Evolutionary conservation across 2,888 invertebrate genomes (phyloP), one percentile per base, ranked within the genome.

Genomic region (Altica lythri): DNA sequence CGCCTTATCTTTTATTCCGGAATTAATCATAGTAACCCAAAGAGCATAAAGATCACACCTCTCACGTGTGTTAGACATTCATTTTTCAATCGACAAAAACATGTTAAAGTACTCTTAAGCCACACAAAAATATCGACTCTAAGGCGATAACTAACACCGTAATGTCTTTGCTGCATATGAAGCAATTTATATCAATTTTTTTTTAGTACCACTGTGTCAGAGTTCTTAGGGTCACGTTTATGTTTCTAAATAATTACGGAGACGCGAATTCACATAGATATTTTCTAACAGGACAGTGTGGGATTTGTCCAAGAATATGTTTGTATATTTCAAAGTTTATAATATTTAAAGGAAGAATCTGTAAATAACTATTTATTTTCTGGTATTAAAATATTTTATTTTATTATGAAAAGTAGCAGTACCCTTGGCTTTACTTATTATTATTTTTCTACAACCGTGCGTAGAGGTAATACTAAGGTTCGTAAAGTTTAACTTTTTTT

Each of bases 11-110:
- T 56, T 63, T 62, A 55, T 56, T 54, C 53, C 62, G 58, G 66
- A 68, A 74, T 74, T 72, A 74, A 74, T 73, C 73, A 74, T 72
- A 73, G 72, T 72, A 72, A 69, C 67, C 70, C 68, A 58, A 66
- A 68, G 65, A 70, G 71, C 71, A 70, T 66, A 69, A 65, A 68
- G 67, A 71, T 71, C 68, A 68, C 70, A 70, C 68, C 71, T 71
- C 66, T 62, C 69, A 69, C 68, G 70, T 71, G 67, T 73, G 73
- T 73, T 69, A 63, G 59, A 51, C 51, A 69, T n/a, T n/a, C n/a
- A n/a, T 70, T 72, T 72, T 73, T 72, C 68, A 65, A 57, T 60
- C 58, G 65, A 61, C 62, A 60, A 58, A 62, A 72, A 74, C 74
- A 74, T 68, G 74, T 68, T 72, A 72, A 73, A 71, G 74, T 74